Percentiles rank a stretch among this genome's conserved stretches.
Conservation (phyloP, 2,888 invertebrate species). For the Pomacea canaliculata region DNA sequence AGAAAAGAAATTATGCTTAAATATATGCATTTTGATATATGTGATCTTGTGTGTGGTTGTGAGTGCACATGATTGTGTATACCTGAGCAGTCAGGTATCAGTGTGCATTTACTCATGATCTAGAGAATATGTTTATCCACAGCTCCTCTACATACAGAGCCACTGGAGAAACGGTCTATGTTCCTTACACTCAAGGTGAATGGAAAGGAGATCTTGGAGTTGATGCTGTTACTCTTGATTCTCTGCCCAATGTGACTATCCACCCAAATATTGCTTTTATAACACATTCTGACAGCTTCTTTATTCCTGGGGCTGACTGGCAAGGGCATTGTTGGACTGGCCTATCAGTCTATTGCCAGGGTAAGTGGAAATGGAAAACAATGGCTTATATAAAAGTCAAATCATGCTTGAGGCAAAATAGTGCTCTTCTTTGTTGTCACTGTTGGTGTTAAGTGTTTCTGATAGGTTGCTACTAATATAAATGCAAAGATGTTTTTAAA, state of each 20-base stretch:
- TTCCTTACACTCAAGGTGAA: constrained; percentile 75
- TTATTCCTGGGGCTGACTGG: constrained; percentile 76
- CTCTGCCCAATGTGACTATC: constrained; percentile 70
- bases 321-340: constrained; percentile 77
- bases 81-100: neutral
- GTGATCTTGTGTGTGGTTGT: neutral
- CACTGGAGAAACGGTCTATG: constrained; percentile 56
- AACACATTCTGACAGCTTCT: constrained; percentile 74
- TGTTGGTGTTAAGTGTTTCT: too few species aligned
- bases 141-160: constrained; percentile 70
- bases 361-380: constrained; percentile 37
- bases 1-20: too few species aligned
- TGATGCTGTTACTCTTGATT: constrained; percentile 72
- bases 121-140: constrained; percentile 20
- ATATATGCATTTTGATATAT: neutral
- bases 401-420: neutral
- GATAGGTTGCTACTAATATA: too few species aligned
- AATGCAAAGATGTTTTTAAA: too few species aligned
- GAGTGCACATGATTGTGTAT: neutral
- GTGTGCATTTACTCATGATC: neutral
- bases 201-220: constrained; percentile 73
- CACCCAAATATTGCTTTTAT: constrained; percentile 74
- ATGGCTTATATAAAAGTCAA: neutral
- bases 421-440: too few species aligned
- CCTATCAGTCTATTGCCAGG: constrained; percentile 70